Base-by-base conservation (phyloP, 2,888 invertebrate genomes). In the Parnassius orleans region DNA sequence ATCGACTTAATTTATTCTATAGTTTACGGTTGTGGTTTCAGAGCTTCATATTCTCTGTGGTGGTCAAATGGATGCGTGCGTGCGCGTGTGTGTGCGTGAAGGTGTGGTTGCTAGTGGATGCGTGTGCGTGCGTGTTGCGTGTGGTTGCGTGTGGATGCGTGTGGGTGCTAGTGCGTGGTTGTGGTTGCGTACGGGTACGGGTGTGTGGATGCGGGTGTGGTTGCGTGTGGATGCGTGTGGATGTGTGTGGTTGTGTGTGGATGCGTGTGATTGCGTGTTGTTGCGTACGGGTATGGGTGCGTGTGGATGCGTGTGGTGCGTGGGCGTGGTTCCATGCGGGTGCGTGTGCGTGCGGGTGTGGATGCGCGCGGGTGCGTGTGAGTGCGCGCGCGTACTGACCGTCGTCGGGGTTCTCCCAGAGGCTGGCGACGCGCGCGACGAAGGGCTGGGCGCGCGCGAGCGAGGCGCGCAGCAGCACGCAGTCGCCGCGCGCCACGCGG, bases 341-440 rank as follows among this genome's bases (percentile, higher is more conserved):
- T 5, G n/a, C 12, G 14, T 7, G n/a, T 12, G 46, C 46, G 12
- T 33, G 33, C 7, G 7, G 1, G n/a, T 12, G 12, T 2, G 46
- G 3, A 3, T 5, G 46, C 3, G 48, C 15, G 14, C 1, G 14
- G 10, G 53, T 9, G 12, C 14, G 41, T 10, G 53, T 1, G 11
- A 0, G 33, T 0, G 24, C 41, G 52, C 19, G 52, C 9, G 52
- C 2, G 12, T 12, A 57, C 92, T 90, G 83, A 97, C 98, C 98
- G 85, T 97, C 97, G 60, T 96, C 96, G 3, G 97, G 96, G 91
- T 98, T 97, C 86, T 98, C 98, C 98, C 98, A 99, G 44, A 99
- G 93, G 64, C 97, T 95, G 60, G 97, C 97, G 68, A 99, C 96
- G 90, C 98, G 96, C 57, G 98, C 99, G 59, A 99, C 97, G 86